Percentiles rank a stretch among this genome's conserved stretches.
Evolutionary conservation across 2,797 vertebrate species (phyloP).

Genomic region (Pseudochirops cupreus): DNA sequence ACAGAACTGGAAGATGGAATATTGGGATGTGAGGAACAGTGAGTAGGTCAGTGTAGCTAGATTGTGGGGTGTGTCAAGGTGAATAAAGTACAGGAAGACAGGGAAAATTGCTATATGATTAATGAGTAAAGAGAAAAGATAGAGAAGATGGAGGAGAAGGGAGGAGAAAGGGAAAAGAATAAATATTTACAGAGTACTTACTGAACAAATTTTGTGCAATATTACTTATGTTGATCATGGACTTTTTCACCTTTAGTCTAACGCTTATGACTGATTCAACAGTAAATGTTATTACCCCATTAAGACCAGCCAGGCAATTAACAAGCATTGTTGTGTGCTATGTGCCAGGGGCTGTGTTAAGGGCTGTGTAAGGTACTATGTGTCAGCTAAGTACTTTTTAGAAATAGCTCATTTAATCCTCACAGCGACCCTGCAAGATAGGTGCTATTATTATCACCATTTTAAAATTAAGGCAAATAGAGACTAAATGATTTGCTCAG

Average conservation of each 20-base stretch:
- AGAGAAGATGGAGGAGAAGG: background rate
- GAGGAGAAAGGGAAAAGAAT: background rate
- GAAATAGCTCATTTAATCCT: background rate
- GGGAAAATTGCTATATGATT: background rate
- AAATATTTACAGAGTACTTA: background rate
- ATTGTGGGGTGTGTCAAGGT: background rate
- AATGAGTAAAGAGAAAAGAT: background rate
- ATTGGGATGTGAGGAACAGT: background rate
- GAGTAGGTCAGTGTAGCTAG: background rate
- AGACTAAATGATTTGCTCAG: background rate
- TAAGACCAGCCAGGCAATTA: too few species aligned
- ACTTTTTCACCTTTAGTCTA: too few species aligned
- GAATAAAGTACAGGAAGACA: background rate
- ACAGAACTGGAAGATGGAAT: background rate
- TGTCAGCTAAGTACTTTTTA: background rate
- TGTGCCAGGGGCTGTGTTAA: too few species aligned
- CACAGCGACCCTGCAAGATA: background rate
- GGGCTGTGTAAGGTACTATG: too few species aligned
- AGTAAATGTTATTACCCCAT: too few species aligned
- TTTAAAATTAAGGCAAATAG: background rate
- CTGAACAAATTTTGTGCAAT: too few species aligned
- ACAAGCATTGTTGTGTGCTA: too few species aligned
- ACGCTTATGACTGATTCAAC: too few species aligned
- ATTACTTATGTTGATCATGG: too few species aligned
- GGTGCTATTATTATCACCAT: background rate